phyloP scores from a whole-genome alignment of 1,140 invertebrate genomes.

The Leptopilina boulardi region DNA sequence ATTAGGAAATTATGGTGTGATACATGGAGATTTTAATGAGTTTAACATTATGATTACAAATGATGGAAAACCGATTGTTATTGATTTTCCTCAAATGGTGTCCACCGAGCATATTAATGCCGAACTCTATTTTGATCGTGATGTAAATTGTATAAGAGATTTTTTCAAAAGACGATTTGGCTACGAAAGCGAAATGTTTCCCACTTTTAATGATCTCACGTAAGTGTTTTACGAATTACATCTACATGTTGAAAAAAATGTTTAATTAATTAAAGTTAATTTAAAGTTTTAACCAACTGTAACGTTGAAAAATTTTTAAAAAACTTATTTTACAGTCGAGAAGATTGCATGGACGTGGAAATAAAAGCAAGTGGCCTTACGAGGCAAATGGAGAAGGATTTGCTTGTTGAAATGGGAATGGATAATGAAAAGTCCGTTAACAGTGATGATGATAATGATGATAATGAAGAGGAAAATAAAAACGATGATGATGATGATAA shows the following conservation, averaged over 20 bases:
- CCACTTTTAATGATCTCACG: constrained; percentile 88
- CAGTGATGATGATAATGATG: constrained; percentile 62
- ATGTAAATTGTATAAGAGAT: constrained; percentile 93
- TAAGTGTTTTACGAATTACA: constrained; percentile 65
- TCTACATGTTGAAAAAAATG: not conserved
- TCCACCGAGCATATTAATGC: constrained; percentile 95
- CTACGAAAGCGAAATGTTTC: constrained; percentile 93
- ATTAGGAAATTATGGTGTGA: constrained; percentile 95
- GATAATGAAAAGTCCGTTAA: constrained; percentile 66
- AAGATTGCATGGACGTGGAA: constrained; percentile 91
- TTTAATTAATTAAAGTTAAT: too few relatives aligned
- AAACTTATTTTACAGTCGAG: constrained; percentile 78
- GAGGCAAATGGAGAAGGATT: constrained; percentile 88
- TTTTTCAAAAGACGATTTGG: constrained; percentile 95
- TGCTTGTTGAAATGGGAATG: constrained; percentile 77
- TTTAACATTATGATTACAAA: constrained; percentile 96
- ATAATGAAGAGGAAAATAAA: constrained; percentile 66
- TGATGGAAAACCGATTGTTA: constrained; percentile 89
- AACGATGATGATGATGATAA: constrained; percentile 65
- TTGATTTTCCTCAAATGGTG: constrained; percentile 99
- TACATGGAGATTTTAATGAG: constrained; percentile 99
- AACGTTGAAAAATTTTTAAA: too few relatives aligned
- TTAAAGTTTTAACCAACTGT: too few relatives aligned
- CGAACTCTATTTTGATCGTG: constrained; percentile 95
- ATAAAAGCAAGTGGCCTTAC: constrained; percentile 94